These are phyloP conservation scores for Isurus oxyrinchus DNA, from an alignment of 2,113 vertebrate species.

Conservation along the genomic window DNA sequence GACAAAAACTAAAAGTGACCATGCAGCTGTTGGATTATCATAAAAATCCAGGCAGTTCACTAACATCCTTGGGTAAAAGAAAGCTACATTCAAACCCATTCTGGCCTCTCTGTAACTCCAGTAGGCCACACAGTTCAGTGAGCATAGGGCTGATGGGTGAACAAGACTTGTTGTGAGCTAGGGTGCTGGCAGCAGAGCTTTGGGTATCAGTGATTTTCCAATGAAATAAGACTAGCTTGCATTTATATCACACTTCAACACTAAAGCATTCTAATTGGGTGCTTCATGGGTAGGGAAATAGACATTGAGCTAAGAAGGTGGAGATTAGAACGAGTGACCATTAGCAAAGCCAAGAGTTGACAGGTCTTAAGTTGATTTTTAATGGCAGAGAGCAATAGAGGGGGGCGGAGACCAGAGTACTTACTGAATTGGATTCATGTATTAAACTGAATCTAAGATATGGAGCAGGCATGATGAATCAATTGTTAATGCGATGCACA, in stretches of 20 bases:
- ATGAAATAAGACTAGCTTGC: no score
- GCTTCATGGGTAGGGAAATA: not conserved
- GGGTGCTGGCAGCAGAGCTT: not conserved
- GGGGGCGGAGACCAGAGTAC: not conserved
- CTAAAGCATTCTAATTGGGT: not conserved
- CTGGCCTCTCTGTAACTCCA: not conserved
- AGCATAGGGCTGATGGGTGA: not conserved
- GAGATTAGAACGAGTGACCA: not conserved
- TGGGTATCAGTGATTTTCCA: no score
- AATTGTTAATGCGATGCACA: not conserved
- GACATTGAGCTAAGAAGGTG: not conserved
- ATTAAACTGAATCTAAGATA: not conserved
- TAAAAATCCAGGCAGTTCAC: not conserved
- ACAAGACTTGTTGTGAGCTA: not conserved
- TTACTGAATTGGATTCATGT: not conserved
- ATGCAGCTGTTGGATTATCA: not conserved
- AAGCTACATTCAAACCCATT: not conserved
- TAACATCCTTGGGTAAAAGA: not conserved
- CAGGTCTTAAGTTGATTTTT: not conserved
- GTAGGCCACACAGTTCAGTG: not conserved
- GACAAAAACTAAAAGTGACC: not conserved
- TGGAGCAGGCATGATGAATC: not conserved
- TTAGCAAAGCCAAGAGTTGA: not conserved
- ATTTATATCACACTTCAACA: not conserved
- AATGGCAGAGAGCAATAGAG: not conserved